phyloP scores from a whole-genome alignment of 2,888 invertebrate genomes.

The Andrena bucephala region DNA sequence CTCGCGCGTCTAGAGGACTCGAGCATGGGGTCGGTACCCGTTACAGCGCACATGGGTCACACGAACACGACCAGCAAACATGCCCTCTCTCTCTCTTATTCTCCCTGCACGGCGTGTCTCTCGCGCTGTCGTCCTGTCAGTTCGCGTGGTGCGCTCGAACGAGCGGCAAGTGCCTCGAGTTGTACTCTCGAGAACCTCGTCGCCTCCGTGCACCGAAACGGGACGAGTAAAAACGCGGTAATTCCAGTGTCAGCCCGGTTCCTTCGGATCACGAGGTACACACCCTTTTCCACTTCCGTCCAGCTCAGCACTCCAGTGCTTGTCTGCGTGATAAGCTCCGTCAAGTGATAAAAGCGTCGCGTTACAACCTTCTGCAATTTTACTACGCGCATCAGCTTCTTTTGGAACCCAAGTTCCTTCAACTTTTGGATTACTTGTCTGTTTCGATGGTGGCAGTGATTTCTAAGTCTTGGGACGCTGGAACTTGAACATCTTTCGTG shows the following conservation, averaged over 20 bases:
- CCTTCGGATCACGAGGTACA: neutral
- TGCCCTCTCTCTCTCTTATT: conserved; percentile 6
- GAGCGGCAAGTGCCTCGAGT: conserved; percentile 58
- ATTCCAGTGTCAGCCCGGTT: conserved; percentile 6
- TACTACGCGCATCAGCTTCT: neutral
- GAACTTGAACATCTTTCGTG: too few relatives aligned
- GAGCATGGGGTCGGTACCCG: conserved; percentile 58
- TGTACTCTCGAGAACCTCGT: neutral
- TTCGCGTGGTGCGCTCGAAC: conserved; percentile 68
- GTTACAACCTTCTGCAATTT: too few relatives aligned
- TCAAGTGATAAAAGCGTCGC: too few relatives aligned
- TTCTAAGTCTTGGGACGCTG: too few relatives aligned
- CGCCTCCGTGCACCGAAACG: neutral
- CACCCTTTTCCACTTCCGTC: neutral
- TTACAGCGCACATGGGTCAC: conserved; percentile 64
- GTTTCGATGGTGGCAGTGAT: neutral
- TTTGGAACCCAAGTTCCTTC: neutral
- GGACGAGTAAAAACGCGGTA: conserved; percentile 13
- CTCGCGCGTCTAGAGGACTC: conserved; percentile 3
- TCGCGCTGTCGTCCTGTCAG: conserved; percentile 60
- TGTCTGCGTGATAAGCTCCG: too few relatives aligned
- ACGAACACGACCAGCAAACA: conserved; percentile 38
- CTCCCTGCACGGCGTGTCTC: conserved; percentile 36
- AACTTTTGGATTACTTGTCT: neutral
- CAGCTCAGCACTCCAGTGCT: conserved; percentile 1